These are phyloP conservation scores for Egretta garzetta DNA, from an alignment of 2,113 vertebrate species.

Conservation along the genomic window DNA sequence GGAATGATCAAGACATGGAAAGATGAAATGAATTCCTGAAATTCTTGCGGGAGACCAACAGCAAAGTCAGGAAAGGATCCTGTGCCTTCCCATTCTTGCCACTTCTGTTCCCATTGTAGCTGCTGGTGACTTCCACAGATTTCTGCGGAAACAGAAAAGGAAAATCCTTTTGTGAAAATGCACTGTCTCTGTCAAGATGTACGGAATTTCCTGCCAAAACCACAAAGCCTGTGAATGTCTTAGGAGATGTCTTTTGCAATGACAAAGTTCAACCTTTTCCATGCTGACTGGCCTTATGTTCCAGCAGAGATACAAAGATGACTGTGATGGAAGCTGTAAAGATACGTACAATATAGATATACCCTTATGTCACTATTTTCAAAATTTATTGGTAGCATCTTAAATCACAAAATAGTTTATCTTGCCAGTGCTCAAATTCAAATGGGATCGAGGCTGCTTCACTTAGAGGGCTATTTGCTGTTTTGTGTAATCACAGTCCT, in stretches of 20 bases:
- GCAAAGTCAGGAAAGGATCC: not conserved
- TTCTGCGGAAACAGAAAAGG: not conserved
- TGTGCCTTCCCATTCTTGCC: not conserved
- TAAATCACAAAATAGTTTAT: not conserved
- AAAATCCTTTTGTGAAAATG: not conserved
- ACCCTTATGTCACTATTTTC: conserved; percentile 45
- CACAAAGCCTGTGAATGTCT: not conserved
- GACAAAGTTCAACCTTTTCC: not conserved
- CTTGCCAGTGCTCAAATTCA: not conserved
- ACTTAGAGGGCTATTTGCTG: not conserved
- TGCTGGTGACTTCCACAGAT: not conserved
- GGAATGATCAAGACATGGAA: not conserved
- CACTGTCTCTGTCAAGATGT: not conserved
- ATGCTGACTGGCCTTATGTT: not conserved
- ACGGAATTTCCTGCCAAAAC: not conserved
- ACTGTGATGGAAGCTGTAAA: conserved; percentile 52
- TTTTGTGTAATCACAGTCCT: not conserved
- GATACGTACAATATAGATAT: conserved; percentile 22
- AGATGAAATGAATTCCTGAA: not conserved
- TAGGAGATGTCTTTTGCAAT: not conserved
- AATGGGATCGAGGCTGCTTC: not conserved
- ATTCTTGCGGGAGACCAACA: not conserved
- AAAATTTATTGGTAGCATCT: not conserved
- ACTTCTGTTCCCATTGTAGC: not conserved
- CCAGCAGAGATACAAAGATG: not conserved